Conservation (phyloP, 2,888 invertebrate species). For the Calephelis perditalis region DNA sequence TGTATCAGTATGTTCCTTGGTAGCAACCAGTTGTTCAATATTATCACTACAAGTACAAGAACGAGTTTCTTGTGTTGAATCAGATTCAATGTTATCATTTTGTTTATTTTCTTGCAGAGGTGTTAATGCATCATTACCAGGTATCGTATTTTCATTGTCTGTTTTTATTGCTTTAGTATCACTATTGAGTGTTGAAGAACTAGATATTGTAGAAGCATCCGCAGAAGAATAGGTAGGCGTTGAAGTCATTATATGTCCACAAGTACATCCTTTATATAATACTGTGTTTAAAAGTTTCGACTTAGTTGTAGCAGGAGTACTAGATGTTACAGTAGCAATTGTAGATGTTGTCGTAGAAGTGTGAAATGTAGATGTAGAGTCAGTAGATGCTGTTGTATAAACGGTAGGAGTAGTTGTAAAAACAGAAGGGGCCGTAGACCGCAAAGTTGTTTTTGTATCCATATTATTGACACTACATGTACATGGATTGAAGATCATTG, state of each 20-base stretch:
- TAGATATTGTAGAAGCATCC: neutral
- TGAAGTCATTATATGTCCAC: neutral
- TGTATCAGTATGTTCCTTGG: constrained; percentile 2
- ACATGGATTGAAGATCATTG: neutral
- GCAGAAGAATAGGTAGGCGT: neutral
- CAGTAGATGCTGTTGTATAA: no score
- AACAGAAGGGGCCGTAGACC: no score
- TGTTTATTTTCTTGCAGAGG: neutral
- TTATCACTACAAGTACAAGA: neutral
- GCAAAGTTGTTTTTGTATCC: neutral
- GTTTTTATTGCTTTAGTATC: neutral
- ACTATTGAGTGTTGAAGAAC: neutral
- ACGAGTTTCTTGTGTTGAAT: neutral
- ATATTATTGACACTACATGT: neutral
- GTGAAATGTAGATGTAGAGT: no score
- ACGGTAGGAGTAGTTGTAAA: no score
- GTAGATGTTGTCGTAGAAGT: no score
- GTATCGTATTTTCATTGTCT: neutral
- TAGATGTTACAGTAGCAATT: neutral
- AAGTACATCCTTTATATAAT: neutral
- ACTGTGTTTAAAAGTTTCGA: neutral
- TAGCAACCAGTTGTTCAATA: neutral
- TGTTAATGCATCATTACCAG: neutral
- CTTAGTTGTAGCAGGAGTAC: neutral
- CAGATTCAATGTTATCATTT: neutral